Percentiles rank a stretch among this genome's conserved stretches.
phyloP scores from a whole-genome alignment of 2,888 invertebrate species.

The Phortica magna region DNA sequence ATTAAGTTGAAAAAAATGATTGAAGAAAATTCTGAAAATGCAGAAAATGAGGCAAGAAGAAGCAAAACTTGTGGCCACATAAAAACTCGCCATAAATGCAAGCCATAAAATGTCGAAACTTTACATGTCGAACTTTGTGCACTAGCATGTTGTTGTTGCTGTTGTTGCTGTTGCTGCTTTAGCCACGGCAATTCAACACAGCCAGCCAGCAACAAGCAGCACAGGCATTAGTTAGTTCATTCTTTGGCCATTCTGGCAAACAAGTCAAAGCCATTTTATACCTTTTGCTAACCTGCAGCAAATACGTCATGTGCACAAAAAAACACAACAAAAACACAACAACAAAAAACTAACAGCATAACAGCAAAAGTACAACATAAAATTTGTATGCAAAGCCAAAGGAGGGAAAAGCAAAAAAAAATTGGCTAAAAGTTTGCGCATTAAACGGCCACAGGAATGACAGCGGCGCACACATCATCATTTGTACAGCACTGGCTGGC shows the following conservation, averaged over 20 bases:
- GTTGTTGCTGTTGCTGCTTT: neutral
- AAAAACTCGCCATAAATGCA: conserved; percentile 35
- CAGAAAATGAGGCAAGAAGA: conserved; percentile 17
- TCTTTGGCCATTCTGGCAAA: conserved; percentile 29
- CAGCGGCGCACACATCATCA: conserved; percentile 20
- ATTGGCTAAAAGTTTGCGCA: conserved; percentile 60
- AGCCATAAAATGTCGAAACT: conserved; percentile 55
- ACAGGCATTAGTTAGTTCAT: conserved; percentile 32
- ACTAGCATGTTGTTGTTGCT: too few relatives aligned
- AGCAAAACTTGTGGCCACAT: conserved; percentile 30
- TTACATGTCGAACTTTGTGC: conserved; percentile 22
- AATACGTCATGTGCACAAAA: neutral
- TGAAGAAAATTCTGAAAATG: neutral
- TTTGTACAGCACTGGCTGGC: neutral
- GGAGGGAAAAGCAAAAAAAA: too few relatives aligned
- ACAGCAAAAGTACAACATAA: neutral
- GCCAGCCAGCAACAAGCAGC: neutral
- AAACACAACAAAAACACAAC: neutral
- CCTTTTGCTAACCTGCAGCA: conserved; percentile 4
- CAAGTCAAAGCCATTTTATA: neutral
- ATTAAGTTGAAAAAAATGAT: conserved; percentile 7
- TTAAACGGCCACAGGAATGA: conserved; percentile 45
- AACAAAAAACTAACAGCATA: neutral
- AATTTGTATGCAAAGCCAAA: neutral
- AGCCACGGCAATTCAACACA: neutral